Evolutionary conservation across 2,888 invertebrate genomes (phyloP), one percentile per base, ranked within the genome.

Genomic region (Parascotia fuliginaria): DNA sequence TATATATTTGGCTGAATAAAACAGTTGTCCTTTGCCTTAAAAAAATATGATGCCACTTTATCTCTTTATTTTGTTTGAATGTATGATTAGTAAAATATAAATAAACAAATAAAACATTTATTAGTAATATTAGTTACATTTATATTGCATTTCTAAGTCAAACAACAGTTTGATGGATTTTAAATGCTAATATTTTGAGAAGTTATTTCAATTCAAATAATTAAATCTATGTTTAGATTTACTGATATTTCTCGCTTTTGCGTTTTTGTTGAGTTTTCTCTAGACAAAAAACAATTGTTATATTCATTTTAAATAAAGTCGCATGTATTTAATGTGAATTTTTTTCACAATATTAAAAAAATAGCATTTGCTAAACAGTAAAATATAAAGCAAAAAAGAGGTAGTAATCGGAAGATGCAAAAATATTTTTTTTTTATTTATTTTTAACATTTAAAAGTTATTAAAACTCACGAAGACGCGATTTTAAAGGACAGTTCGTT

Each of bases 351-450:
- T 28, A 13, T 46, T 51, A 13, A 39, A 53, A 44, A 49, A 47
- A 44, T 51, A 44, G 42, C 9, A 41, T 36, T n/a, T 46, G 41
- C 29, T 45, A 48, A 31, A 41, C 3, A 33, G 28, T 47, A 41
- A 42, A 51, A 55, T 24, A 54, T 38, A 47, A 61, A 66, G 57
- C 60, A 65, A 59, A 47, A 57, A 65, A 59, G 73, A 74, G 75
- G 75, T 74, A 74, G 73, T 59, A 66, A 31, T 65, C 43, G 73
- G 71, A 74, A 73, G 63, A 68, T 63, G 68, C 54, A 66, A 73
- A 68, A 67, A 70, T 70, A 60, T 31, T 44, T 53, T 48, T 59
- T 46, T 50, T n/a, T n/a, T n/a, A n/a, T n/a, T 22, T 50, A 37
- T 43, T 47, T 56, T 52, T 40, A 19, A 27, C 29, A 40, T 58